Evolutionary conservation across 2,888 invertebrate genomes (phyloP), one percentile per base, ranked within the genome.

Genomic region (Chymomyza caudatula): DNA sequence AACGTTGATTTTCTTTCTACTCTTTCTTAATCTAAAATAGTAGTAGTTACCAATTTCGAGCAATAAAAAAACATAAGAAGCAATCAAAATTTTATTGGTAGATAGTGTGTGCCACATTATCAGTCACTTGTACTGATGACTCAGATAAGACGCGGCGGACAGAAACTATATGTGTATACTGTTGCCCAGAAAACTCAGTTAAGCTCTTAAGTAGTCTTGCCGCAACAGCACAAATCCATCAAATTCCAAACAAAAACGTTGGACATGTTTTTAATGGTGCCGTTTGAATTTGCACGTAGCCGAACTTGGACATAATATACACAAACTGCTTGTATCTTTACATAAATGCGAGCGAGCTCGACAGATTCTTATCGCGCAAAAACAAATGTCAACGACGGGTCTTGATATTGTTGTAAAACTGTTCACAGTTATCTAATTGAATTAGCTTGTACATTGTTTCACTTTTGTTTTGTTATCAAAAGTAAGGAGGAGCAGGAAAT

Each of bases 341-440:
- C 29, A 37, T 37, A 37, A 37, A 37, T 37, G 29, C 29, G 8
- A 37, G 29, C 29, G 11, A 37, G 11, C 29, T 37, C 11, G 29
- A 37, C 29, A 37, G 29, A 37, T 37, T 37, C 29, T 37, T 37
- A 37, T 37, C 29, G 29, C 29, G 8, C 2, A 37, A n/a, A 37
- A 37, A 37, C 29, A 37, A 37, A 37, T 37, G 29, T 37, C 29
- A 37, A 11, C 29, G 29, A 0, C 11, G 11, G n/a, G n/a, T n/a
- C 29, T 37, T 11, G 29, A 37, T 8, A 37, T 37, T 37, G 29
- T 37, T 37, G 29, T 37, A 11, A 11, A 8, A 37, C 29, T 11
- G 29, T 37, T 37, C 29, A 11, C 29, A 56, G 74, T 83, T 80
- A 80, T 80, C 86, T 80, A 80, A 85, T 81, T 85, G 57, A 80